A percentile compares a stretch with the other conserved stretches of the same genome.
Conservation (phyloP, 2,113 vertebrate species). For the Ptilonorhynchus violaceus region DNA sequence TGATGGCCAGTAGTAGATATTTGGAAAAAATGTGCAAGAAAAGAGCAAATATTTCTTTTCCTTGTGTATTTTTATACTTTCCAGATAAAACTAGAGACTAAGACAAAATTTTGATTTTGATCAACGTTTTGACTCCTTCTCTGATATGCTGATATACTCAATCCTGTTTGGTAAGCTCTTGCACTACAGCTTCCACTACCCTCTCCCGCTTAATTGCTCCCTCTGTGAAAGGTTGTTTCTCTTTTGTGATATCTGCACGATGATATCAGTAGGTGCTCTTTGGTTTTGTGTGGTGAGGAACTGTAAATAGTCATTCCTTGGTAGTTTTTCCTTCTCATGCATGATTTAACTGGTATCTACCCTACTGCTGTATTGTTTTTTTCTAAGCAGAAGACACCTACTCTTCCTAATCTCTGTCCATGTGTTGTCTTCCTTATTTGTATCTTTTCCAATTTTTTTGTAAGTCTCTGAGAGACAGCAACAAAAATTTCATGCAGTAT, state of each 20-base stretch:
- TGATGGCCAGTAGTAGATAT: neutral
- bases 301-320: neutral
- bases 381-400: neutral
- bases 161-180: neutral
- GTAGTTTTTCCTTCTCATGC: neutral
- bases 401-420: neutral
- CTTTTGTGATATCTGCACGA: neutral
- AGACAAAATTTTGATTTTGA: neutral
- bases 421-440: neutral
- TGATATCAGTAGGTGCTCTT: neutral
- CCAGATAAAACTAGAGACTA: neutral
- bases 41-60: neutral
- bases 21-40: neutral
- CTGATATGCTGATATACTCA: neutral
- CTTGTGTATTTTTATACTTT: neutral
- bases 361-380: neutral
- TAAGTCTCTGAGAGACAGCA: neutral
- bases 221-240: neutral
- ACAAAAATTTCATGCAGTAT: neutral
- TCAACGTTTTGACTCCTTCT: neutral
- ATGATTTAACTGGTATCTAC: neutral
- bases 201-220: neutral
- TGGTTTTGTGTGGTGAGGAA: neutral
- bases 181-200: neutral
- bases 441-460: neutral